Base-by-base conservation (phyloP, 1,140 invertebrate genomes). In the Sycophila sp. region DNA sequence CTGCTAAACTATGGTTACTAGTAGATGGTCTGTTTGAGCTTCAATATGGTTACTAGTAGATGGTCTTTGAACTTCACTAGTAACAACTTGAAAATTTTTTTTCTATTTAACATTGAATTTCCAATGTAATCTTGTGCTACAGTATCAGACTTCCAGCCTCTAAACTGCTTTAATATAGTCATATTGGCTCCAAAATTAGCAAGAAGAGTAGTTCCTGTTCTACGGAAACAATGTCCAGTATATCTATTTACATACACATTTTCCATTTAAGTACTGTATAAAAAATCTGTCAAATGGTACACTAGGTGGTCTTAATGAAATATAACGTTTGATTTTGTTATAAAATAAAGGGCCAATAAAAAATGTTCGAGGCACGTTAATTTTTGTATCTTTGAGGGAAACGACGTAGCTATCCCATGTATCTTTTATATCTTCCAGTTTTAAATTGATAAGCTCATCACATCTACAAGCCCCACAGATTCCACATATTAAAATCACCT, bases 211-310 rank as follows among this genome's bases (percentile, higher is more conserved):
- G 30, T n/a, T 13, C 13, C 7, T 2, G 26, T 30, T 32, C 51
- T 55, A 3, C 24, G 28, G 4, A 55, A 55, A 13, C 51, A 55
- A 55, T 55, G 11, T 2, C 26, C 51, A 28, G 51, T 55, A 22
- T 55, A 55, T 11, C 15, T 28, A 10, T 5, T 30, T 28, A n/a
- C 13, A 65, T 58, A 40, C 34, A 67, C 75, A 77, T 70, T 73
- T 75, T 13, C 73, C 75, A 60, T 71, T 69, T n/a, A 47, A 19
- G 67, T 73, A 77, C 22, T 77, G 38, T 28, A 75, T 67, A 55
- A 77, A 77, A 67, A 77, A 73, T 51, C 53, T 67, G 22, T 73
- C 56, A 19, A 32, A 56, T 51, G 32, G 49, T 51, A 66, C n/a
- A 49, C 74, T 60, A 26, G 38, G 42, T 58, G 73, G 73, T 62